Base-by-base conservation (phyloP, 2,888 invertebrate species). In the Athripsodes cinereus region DNA sequence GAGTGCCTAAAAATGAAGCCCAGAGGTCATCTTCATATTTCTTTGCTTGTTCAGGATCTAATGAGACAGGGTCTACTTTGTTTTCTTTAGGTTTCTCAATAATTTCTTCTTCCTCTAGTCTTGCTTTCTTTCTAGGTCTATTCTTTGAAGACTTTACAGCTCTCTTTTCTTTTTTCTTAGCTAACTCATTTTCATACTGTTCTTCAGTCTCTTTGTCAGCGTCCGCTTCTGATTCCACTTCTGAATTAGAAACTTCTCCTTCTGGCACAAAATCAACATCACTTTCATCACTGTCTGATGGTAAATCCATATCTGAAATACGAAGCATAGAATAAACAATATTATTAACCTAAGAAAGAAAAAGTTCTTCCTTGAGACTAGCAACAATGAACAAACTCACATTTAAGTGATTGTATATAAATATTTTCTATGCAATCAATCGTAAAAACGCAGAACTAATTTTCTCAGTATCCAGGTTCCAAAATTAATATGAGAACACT, bases 231-330 rank as follows among this genome's bases (percentile, higher is more conserved):
- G 85, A 85, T 55, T 84, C 85, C 64, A 82, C 84, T 72, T 87
- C 87, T 0, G 87, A 87, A 6, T 83, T 74, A 62, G 80, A 74
- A 68, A 85, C 85, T 53, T 80, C 81, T 62, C 77, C 81, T 63
- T 82, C 84, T 22, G 88, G 88, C 61, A 85, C 79, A 69, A 87
- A 91, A 68, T 91, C 90, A 64, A 88, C 88, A 70, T 91, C 91
- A 69, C 88, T 90, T 64, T 81, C 77, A 66, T 90, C 90, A 64
- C 87, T 86, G 56, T 83, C 87, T 13, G 86, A 86, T 1, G 73
- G 72, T 63, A 77, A 74, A 46, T 80, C 75, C 63, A 75, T 72
- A 50, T 19, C 22, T 22, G 50, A 10, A 22, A 21, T 16, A 20
- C n/a, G n/a, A n/a, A n/a, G n/a, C n/a, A n/a, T n/a, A n/a, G n/a